These are phyloP conservation scores for Pangasius krempfi DNA, from an alignment of 2,797 vertebrate species.

Conservation along the genomic window DNA sequence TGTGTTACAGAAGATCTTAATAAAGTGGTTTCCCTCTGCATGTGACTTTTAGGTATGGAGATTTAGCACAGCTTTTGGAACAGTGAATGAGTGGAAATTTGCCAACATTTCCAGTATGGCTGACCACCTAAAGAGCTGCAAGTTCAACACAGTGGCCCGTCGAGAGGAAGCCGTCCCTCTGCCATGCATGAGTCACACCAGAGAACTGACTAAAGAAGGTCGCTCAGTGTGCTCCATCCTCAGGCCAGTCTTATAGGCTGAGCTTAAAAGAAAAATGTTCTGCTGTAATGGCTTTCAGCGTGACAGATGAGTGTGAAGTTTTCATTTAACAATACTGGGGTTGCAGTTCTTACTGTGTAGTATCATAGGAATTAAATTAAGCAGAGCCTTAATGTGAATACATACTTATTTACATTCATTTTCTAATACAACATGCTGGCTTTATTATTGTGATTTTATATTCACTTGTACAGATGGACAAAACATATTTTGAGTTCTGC, in stretches of 20 bases:
- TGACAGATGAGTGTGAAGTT: conserved; percentile 59
- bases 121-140: conserved; percentile 96
- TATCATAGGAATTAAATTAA: conserved; percentile 67
- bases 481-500: conserved; percentile 46
- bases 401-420: conserved; percentile 76
- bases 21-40: background rate
- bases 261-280: conserved; percentile 33
- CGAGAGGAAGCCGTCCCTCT: conserved; percentile 92
- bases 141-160: conserved; percentile 87
- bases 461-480: conserved; percentile 66
- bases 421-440: conserved; percentile 61
- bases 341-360: conserved; percentile 72
- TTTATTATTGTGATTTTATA: conserved; percentile 58
- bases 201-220: conserved; percentile 95
- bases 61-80: conserved; percentile 97
- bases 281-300: conserved; percentile 64
- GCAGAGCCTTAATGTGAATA: conserved; percentile 86
- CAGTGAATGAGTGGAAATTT: conserved; percentile 97
- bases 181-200: conserved; percentile 97
- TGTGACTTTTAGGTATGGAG: conserved; percentile 85
- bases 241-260: conserved; percentile 89
- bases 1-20: background rate
- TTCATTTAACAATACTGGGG: conserved; percentile 40
- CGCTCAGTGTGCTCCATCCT: conserved; percentile 93
- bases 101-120: conserved; percentile 98